Conservation (phyloP, 2,888 invertebrate genomes). For the Bellardia bayeri region DNA sequence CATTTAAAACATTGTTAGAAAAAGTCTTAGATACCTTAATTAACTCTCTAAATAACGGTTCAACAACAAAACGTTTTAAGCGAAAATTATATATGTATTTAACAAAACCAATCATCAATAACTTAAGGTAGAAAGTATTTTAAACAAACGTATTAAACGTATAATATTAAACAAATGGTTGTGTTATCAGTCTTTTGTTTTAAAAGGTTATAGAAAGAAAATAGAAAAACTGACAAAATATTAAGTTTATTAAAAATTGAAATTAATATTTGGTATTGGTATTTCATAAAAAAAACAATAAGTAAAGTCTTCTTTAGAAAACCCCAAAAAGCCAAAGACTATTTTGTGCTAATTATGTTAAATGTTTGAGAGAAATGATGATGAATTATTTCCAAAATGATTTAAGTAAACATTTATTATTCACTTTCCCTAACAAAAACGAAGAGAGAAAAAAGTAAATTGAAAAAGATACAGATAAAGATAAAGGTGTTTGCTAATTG, state of each 20-base stretch:
- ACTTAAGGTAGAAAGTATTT: slow-evolving; percentile 11
- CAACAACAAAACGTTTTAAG: neutral
- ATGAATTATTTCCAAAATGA: neutral
- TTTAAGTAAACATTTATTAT: slow-evolving; percentile 5
- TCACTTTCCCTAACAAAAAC: slow-evolving; percentile 64
- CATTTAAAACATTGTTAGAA: too few relatives aligned
- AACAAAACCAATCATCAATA: slow-evolving; percentile 5
- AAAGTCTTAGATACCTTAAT: neutral
- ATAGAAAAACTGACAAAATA: neutral
- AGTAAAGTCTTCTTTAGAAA: slow-evolving; percentile 24
- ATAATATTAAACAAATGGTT: neutral
- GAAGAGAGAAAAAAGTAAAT: neutral
- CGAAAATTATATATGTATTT: slow-evolving; percentile 5
- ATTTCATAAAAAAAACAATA: neutral
- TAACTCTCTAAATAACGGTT: slow-evolving; percentile 4
- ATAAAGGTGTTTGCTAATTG: slow-evolving; percentile 12
- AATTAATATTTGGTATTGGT: slow-evolving; percentile 1
- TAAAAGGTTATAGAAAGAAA: neutral
- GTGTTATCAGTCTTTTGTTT: slow-evolving; percentile 26
- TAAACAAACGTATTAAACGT: neutral
- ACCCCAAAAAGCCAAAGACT: neutral
- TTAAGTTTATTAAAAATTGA: neutral
- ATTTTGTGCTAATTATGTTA: slow-evolving; percentile 39
- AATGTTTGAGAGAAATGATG: slow-evolving; percentile 8
- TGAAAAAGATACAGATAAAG: neutral